phyloP scores from a whole-genome alignment of 2,797 vertebrate species.

The Pipistrellus kuhlii region DNA sequence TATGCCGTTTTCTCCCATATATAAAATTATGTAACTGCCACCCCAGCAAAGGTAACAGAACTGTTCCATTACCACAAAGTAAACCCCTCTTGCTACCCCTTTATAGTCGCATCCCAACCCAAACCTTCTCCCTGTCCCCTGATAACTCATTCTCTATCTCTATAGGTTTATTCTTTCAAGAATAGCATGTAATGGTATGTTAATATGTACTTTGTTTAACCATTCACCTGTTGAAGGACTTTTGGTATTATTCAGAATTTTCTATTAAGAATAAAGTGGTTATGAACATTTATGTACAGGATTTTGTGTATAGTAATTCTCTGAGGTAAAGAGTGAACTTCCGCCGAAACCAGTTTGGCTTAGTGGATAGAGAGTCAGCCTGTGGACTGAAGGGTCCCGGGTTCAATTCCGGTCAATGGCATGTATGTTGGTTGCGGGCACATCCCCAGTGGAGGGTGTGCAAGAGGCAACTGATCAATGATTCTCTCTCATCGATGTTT shows the following conservation, averaged over 20 bases:
- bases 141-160: not conserved
- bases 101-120: not conserved
- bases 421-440: too few species aligned
- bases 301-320: constrained; percentile 23
- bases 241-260: constrained; percentile 1
- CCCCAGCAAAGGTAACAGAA: not conserved
- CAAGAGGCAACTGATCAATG: too few species aligned
- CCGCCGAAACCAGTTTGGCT: too few species aligned
- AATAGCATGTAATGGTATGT: constrained; percentile 7
- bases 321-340: not conserved
- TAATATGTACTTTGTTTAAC: constrained; percentile 11
- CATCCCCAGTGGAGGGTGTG: too few species aligned
- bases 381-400: too few species aligned
- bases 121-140: not conserved
- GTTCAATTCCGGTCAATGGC: too few species aligned
- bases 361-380: too few species aligned
- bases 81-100: not conserved
- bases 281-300: not conserved
- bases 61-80: not conserved
- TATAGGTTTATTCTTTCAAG: constrained; percentile 26
- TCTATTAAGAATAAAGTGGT: not conserved
- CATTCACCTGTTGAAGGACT: constrained; percentile 26
- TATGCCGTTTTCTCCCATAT: not conserved
- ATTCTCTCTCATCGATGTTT: too few species aligned
- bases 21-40: not conserved